Base-by-base conservation (phyloP, 37 sponge, comb jelly and placozoan genomes). In the Chondrosia reniformis region DNA sequence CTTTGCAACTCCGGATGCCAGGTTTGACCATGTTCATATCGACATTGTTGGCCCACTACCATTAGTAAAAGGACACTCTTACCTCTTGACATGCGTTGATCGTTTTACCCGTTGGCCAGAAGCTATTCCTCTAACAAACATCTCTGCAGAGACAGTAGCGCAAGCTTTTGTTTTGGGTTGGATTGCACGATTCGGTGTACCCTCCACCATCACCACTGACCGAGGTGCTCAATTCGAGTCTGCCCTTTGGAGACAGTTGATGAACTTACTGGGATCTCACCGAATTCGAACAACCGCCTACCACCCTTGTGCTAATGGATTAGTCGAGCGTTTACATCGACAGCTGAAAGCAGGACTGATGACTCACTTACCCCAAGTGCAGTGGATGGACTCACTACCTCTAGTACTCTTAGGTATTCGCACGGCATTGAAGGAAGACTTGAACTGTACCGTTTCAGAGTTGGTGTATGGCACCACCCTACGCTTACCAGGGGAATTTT, bases 201-300 rank as follows among this genome's bases (percentile, higher is more conserved):
- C 83, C 10, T 88, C 88, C 5, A 78, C 79, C 17, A 36, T 43
- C 31, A n/a, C n/a, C n/a, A 87, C 88, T 36, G 88, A 87, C 64
- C 83, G 83, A 44, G 88, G 88, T 28, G 49, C 63, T 1, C 84
- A 88, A 65, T 88, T 88, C 43, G 80, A 88, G 32, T 88, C 84
- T 10, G 22, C 0, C 0, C 62, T 88, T 6, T 88, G 84, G 77
- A 1, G 9, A 2, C 31, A 61, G 8, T 80, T 88, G 37, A 88
- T 46, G 55, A 4, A 41, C 30, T 39, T 76, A 32, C 57, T 76
- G 4, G 76, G 76, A 33, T 54, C 76, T 8, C 10, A 31, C 3
- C 54, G 76, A 2, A 63, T 78, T 25, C 45, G 63, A 10, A 78
- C 79, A 42, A 78, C 79, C 21, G 69, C 89, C 5, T 82, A 87